Conservation (phyloP, 2,113 vertebrate species). For the Semnopithecus entellus region DNA sequence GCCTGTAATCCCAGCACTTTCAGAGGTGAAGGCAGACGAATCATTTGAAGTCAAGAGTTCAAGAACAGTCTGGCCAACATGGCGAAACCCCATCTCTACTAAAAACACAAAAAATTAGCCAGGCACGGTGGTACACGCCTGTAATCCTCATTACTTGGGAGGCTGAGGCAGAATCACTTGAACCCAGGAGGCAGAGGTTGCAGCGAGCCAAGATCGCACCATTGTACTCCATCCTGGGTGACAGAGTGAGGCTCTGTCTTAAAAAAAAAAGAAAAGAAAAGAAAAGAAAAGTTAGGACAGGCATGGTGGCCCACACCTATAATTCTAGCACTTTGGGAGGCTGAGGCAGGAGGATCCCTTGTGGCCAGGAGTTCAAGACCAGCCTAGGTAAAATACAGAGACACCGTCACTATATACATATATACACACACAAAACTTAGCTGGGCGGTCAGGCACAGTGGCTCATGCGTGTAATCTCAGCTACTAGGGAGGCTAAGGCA, state of each 20-base stretch:
- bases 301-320: too few species aligned
- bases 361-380: too few species aligned
- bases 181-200: not conserved
- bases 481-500: too few species aligned
- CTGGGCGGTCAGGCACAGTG: not conserved
- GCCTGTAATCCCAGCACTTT: not conserved
- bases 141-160: too few species aligned
- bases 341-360: too few species aligned
- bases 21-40: not conserved
- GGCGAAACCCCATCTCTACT: not conserved
- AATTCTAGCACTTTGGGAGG: too few species aligned
- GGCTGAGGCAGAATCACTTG: not conserved
- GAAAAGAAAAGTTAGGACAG: too few species aligned
- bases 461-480: not conserved
- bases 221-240: not conserved
- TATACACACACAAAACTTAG: not conserved
- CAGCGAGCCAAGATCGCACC: not conserved
- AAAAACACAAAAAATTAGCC: not conserved
- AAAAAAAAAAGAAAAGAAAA: not conserved
- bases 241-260: not conserved
- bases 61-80: not conserved
- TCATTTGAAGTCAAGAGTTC: not conserved
- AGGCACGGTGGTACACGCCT: too few species aligned
- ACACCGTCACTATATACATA: too few species aligned
- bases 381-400: too few species aligned